A percentile compares a stretch with the other conserved stretches of the same genome.
Conservation (phyloP, 2,797 vertebrate species). For the Decapterus maruadsi region DNA sequence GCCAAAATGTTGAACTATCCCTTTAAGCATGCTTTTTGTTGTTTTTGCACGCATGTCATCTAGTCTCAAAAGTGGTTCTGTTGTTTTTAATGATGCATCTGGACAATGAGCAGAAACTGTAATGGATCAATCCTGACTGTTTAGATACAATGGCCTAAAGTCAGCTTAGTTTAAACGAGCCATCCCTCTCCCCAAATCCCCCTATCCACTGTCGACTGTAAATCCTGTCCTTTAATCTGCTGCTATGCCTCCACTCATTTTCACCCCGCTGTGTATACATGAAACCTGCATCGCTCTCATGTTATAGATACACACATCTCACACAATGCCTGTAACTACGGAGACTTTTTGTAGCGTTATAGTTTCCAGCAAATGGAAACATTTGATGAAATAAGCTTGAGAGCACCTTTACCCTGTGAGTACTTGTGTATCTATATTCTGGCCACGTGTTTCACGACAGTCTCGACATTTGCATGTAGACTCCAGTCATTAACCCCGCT, state of each 20-base stretch:
- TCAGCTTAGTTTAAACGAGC: conserved; percentile 41
- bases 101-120: conserved; percentile 34
- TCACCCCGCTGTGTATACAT: conserved; percentile 14
- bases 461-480: conserved; percentile 23
- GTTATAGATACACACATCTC: conserved; percentile 8
- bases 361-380: neutral
- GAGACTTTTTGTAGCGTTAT: neutral
- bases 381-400: neutral
- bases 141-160: conserved; percentile 13
- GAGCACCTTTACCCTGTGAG: conserved; percentile 11
- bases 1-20: too few relatives aligned
- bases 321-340: neutral
- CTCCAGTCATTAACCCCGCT: neutral
- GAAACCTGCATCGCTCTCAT: neutral
- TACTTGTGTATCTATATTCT: conserved; percentile 30
- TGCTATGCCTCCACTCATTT: conserved; percentile 73
- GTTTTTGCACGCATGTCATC: neutral
- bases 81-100: conserved; percentile 12
- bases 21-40: neutral
- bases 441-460: neutral
- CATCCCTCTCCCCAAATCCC: conserved; percentile 61
- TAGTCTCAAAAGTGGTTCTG: neutral
- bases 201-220: conserved; percentile 69
- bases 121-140: neutral
- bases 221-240: conserved; percentile 68